These are phyloP conservation scores for Tipula vernalis DNA, from an alignment of 2,888 invertebrate species.

Conservation along the genomic window DNA sequence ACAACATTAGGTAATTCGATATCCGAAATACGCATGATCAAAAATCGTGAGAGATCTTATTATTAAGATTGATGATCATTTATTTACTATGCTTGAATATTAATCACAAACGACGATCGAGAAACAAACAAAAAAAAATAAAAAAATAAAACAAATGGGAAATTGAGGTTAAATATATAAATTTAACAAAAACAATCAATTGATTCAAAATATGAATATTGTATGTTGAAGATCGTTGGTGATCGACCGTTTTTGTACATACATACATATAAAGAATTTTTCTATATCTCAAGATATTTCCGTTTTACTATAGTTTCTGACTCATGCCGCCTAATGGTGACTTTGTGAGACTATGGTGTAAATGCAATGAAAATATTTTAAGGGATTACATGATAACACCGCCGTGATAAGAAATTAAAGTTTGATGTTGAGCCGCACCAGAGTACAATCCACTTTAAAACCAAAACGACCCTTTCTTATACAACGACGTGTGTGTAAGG, in stretches of 20 bases:
- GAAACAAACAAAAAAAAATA: not conserved
- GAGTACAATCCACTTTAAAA: not conserved
- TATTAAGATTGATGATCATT: not conserved
- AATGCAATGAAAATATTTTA: not conserved
- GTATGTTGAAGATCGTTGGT: not conserved
- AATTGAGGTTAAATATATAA: not conserved
- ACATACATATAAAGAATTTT: not conserved
- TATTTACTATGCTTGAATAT: not conserved
- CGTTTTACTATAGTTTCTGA: not conserved
- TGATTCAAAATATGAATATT: not conserved
- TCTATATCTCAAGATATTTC: not conserved
- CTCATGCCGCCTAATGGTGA: not conserved
- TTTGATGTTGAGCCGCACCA: not conserved
- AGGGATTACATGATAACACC: not conserved
- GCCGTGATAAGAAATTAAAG: not conserved
- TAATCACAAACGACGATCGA: not conserved
- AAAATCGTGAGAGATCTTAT: not conserved
- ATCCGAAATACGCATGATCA: not conserved
- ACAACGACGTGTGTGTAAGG: not conserved
- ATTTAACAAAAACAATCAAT: not conserved
- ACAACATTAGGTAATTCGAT: not conserved
- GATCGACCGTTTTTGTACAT: not conserved
- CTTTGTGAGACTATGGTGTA: not conserved
- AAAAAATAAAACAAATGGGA: not conserved
- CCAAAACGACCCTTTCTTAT: not conserved